Conservation (phyloP, 1,140 invertebrate genomes). For the Drosophila saltans region DNA sequence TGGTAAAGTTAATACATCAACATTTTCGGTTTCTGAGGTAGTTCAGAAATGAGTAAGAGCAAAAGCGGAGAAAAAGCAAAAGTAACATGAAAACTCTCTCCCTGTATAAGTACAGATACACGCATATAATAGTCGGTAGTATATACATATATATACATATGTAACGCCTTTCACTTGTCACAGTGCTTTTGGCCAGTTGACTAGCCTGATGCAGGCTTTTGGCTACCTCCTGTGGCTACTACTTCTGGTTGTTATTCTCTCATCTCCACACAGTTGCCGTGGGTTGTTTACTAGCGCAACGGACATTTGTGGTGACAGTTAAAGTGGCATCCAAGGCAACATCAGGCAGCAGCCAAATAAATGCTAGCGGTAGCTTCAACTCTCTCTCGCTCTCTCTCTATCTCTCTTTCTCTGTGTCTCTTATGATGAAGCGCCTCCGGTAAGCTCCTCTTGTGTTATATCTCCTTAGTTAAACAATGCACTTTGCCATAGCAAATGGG, state of each 20-base stretch:
- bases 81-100: not conserved
- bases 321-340: constrained; percentile 59
- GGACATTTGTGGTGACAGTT: constrained; percentile 74
- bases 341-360: constrained; percentile 53
- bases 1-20: not conserved
- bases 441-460: not conserved
- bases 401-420: too few relatives aligned
- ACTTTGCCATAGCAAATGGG: constrained; percentile 40
- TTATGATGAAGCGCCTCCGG: not conserved
- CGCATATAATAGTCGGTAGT: not conserved
- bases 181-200: constrained; percentile 5
- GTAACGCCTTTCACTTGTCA: constrained; percentile 50
- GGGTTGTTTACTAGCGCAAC: constrained; percentile 43
- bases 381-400: not conserved
- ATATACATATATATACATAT: not conserved
- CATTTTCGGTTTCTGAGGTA: not conserved
- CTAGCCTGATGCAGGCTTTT: not conserved
- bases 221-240: constrained; percentile 16
- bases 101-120: too few relatives aligned
- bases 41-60: too few relatives aligned
- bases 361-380: constrained; percentile 39
- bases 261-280: constrained; percentile 15
- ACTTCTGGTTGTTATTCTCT: constrained; percentile 32
- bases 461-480: constrained; percentile 42
- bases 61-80: not conserved